Percentiles rank a stretch among this genome's conserved stretches.
These are phyloP conservation scores for Eurypyga helias DNA, from an alignment of 2,113 vertebrate species.

Conservation along the genomic window DNA sequence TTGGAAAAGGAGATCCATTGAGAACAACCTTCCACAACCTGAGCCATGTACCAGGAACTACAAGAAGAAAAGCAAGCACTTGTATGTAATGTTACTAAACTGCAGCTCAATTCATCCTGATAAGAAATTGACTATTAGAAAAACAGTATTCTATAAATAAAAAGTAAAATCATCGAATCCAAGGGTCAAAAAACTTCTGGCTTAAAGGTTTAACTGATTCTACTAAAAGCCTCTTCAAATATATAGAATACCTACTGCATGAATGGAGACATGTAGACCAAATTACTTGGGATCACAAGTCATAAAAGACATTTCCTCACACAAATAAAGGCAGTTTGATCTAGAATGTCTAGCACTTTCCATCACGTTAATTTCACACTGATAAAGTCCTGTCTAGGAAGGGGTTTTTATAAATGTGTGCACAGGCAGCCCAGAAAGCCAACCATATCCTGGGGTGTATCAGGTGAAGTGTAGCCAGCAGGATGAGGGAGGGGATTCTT, in stretches of 20 bases:
- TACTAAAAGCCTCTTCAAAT: not conserved
- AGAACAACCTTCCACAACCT: not conserved
- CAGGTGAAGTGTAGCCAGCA: no score
- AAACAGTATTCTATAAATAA: not conserved
- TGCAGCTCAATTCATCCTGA: not conserved
- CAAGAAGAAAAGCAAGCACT: not conserved
- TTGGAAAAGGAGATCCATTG: not conserved
- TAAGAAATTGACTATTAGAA: not conserved
- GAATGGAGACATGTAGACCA: not conserved
- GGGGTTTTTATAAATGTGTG: no score
- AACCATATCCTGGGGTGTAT: no score
- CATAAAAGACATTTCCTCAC: not conserved
- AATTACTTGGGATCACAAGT: not conserved
- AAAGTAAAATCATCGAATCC: not conserved
- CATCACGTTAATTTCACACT: not conserved
- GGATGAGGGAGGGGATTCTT: no score
- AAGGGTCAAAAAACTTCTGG: not conserved
- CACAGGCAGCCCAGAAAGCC: no score
- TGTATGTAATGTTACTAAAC: not conserved
- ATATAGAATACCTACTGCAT: not conserved
- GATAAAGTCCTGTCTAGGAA: not conserved
- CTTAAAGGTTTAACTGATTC: not conserved
- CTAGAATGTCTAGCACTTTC: not conserved
- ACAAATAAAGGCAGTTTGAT: not conserved
- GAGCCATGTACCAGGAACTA: rapidly evolving